A percentile compares a stretch with the other conserved stretches of the same genome.
phyloP scores from a whole-genome alignment of 2,113 vertebrate genomes.

The Poeciliopsis turrubarensis region DNA sequence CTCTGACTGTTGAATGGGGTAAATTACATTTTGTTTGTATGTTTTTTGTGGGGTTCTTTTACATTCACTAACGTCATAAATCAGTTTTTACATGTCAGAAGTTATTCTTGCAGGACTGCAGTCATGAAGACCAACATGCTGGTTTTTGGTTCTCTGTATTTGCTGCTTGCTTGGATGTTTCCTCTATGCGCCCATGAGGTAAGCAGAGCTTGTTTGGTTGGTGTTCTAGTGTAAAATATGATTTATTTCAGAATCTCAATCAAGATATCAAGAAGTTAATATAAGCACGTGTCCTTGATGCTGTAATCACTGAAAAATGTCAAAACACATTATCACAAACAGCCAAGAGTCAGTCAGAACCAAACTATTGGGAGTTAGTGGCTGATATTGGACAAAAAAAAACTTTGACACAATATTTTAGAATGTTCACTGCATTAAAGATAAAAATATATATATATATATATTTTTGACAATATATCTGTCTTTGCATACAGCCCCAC shows the following conservation, averaged over 20 bases:
- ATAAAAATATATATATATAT: too few relatives aligned
- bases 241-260: neutral
- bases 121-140: neutral
- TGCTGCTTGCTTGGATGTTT: neutral
- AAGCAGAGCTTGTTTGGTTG: neutral
- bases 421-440: too few relatives aligned
- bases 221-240: neutral
- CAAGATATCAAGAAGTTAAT: neutral
- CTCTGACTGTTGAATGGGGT: neutral
- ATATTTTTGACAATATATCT: too few relatives aligned
- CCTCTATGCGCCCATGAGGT: neutral
- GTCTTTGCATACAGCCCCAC: too few relatives aligned
- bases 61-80: neutral
- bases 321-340: neutral
- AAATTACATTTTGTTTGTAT: neutral
- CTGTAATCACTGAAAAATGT: neutral
- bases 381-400: too few relatives aligned
- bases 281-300: neutral
- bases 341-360: too few relatives aligned
- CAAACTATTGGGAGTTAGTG: too few relatives aligned
- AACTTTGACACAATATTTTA: too few relatives aligned
- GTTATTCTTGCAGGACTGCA: neutral
- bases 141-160: neutral
- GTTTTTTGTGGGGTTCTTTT: neutral
- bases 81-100: neutral